phyloP scores from a whole-genome alignment of 1,140 invertebrate genomes.

The Procambarus virginalis region DNA sequence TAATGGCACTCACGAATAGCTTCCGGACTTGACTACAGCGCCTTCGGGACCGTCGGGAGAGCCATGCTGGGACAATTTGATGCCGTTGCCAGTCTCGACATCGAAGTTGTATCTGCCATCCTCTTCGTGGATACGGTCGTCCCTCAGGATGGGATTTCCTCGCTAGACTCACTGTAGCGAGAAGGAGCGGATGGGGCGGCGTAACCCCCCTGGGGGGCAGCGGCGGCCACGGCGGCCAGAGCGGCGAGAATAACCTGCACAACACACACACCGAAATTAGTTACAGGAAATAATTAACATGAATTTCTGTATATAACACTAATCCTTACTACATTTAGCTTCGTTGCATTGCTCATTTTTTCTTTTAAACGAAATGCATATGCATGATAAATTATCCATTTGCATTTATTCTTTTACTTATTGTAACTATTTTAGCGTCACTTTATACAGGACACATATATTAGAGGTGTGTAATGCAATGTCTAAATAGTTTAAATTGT shows the following conservation, averaged over 20 bases:
- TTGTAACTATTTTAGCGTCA: no score
- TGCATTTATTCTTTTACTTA: no score
- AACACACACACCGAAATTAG: no score
- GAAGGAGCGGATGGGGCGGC: background rate
- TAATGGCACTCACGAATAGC: background rate
- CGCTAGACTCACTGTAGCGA: background rate
- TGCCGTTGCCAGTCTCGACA: background rate
- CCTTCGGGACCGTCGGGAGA: background rate
- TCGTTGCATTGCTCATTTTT: no score
- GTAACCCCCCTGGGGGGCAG: background rate
- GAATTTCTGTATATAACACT: no score
- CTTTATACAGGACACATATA: no score
- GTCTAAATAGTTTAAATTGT: no score
- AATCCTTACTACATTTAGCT: no score
- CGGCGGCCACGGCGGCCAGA: background rate
- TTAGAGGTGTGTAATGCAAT: no score
- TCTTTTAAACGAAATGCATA: no score
- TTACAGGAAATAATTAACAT: no score
- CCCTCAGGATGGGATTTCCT: background rate
- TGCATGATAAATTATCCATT: no score
- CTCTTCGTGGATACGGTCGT: background rate
- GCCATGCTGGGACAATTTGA: background rate
- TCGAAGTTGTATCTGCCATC: background rate
- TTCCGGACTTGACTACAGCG: background rate
- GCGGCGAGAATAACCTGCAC: background rate